Percentiles rank a stretch among this genome's conserved stretches.
These are phyloP conservation scores for Notodonta ziczac DNA, from an alignment of 2,888 invertebrate species.

Conservation along the genomic window DNA sequence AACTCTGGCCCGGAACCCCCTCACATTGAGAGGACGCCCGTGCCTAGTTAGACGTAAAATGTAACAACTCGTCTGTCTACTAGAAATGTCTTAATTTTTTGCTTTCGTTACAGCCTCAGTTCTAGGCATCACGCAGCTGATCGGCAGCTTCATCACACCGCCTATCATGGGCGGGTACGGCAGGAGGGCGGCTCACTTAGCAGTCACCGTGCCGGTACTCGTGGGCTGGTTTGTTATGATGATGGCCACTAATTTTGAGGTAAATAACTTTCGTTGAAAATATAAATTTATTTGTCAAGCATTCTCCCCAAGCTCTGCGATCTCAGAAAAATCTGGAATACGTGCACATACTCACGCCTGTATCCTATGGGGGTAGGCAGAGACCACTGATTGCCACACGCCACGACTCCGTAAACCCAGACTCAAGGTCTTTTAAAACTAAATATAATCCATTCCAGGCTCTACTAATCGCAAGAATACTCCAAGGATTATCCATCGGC, in stretches of 20 bases:
- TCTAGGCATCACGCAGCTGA: slow-evolving; percentile 57
- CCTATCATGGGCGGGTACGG: slow-evolving; percentile 81
- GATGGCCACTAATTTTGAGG: slow-evolving; percentile 61
- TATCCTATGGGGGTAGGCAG: too few relatives aligned
- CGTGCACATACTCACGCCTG: too few relatives aligned
- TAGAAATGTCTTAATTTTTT: background rate
- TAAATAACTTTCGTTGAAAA: too few relatives aligned
- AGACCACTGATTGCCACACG: too few relatives aligned
- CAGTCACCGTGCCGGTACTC: slow-evolving; percentile 73
- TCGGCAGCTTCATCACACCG: slow-evolving; percentile 62
- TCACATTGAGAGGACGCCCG: too few relatives aligned
- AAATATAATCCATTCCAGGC: slow-evolving; percentile 43
- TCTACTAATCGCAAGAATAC: slow-evolving; percentile 54
- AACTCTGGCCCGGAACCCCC: too few relatives aligned
- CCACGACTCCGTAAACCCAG: too few relatives aligned
- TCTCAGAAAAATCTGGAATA: too few relatives aligned
- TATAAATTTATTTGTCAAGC: too few relatives aligned
- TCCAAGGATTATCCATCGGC: slow-evolving; percentile 77
- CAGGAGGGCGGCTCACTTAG: slow-evolving; percentile 74
- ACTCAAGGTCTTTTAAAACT: background rate
- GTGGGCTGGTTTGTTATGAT: slow-evolving; percentile 82
- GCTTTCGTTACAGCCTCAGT: slow-evolving; percentile 53
- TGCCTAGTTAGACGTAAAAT: too few relatives aligned
- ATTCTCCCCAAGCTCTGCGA: too few relatives aligned
- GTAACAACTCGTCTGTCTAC: too few relatives aligned